Conservation (phyloP, 2,888 invertebrate genomes). For the Platerodrilus igneus region DNA sequence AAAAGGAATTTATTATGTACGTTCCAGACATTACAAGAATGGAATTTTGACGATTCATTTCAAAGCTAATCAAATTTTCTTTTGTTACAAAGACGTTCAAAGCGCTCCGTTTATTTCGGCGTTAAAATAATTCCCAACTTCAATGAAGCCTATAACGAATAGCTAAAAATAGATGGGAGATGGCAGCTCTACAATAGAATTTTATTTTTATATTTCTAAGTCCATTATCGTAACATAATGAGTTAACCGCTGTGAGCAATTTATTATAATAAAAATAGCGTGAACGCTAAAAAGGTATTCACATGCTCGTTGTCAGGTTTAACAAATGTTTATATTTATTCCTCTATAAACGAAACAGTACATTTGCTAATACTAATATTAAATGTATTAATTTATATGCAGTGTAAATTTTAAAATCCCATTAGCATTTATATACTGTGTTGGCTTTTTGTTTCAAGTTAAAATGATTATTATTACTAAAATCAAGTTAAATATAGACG, state of each 20-base stretch:
- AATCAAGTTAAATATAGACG: too few relatives aligned
- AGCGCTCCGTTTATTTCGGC: conserved; percentile 12
- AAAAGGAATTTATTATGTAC: too few relatives aligned
- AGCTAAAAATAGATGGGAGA: conserved; percentile 16
- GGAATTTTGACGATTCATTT: too few relatives aligned
- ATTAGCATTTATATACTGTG: too few relatives aligned
- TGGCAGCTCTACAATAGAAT: conserved; percentile 18
- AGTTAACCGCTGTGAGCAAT: conserved; percentile 13
- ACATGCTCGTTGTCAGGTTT: not conserved
- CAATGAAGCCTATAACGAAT: conserved; percentile 19
- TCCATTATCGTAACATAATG: conserved; percentile 17
- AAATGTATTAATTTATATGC: too few relatives aligned
- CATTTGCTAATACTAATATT: too few relatives aligned
- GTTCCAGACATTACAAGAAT: too few relatives aligned
- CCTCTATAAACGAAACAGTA: too few relatives aligned
- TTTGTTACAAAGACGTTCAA: conserved; percentile 4
- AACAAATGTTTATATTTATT: too few relatives aligned
- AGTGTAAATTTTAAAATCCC: too few relatives aligned
- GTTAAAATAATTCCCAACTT: conserved; percentile 18
- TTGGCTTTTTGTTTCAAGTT: too few relatives aligned
- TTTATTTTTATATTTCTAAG: conserved; percentile 18
- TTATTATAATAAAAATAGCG: conserved; percentile 11
- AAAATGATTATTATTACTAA: too few relatives aligned
- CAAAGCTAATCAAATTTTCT: conserved; percentile 4
- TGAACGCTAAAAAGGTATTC: not conserved